These are phyloP conservation scores for Dolichoris vasculosae DNA, from an alignment of 1,140 invertebrate species.

Conservation along the genomic window DNA sequence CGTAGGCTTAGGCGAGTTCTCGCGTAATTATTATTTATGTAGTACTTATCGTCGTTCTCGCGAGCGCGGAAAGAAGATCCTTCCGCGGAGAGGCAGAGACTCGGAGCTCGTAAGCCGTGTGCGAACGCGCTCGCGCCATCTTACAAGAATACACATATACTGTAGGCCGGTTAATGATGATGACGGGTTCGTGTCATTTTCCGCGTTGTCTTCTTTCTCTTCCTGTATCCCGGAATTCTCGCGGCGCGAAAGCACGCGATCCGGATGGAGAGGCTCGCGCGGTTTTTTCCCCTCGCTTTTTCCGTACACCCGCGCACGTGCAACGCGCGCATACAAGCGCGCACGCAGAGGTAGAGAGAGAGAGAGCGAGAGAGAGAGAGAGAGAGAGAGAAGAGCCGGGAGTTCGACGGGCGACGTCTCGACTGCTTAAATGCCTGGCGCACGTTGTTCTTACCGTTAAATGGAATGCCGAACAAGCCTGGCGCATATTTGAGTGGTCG, in stretches of 20 bases:
- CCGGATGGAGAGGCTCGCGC: not conserved
- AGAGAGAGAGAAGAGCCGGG: no score
- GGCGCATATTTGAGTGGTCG: constrained; percentile 48
- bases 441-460: constrained; percentile 60
- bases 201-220: constrained; percentile 56
- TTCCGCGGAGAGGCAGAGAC: not conserved
- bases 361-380: no score
- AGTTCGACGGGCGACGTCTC: not conserved
- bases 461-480: constrained; percentile 53
- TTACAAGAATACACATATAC: not conserved
- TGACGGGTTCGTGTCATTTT: constrained; percentile 64
- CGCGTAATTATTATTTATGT: constrained; percentile 67
- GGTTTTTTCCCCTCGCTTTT: not conserved
- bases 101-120: not conserved
- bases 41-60: constrained; percentile 59
- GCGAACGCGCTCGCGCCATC: constrained; percentile 8
- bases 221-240: constrained; percentile 55
- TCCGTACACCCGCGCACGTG: constrained; percentile 24
- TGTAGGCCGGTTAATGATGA: constrained; percentile 46
- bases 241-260: constrained; percentile 56
- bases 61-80: constrained; percentile 40
- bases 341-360: no score
- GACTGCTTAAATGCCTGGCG: constrained; percentile 39
- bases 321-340: no score
- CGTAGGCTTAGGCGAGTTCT: constrained; percentile 28